phyloP scores from a whole-genome alignment of 2,113 vertebrate species.

The Tupaia chinensis region DNA sequence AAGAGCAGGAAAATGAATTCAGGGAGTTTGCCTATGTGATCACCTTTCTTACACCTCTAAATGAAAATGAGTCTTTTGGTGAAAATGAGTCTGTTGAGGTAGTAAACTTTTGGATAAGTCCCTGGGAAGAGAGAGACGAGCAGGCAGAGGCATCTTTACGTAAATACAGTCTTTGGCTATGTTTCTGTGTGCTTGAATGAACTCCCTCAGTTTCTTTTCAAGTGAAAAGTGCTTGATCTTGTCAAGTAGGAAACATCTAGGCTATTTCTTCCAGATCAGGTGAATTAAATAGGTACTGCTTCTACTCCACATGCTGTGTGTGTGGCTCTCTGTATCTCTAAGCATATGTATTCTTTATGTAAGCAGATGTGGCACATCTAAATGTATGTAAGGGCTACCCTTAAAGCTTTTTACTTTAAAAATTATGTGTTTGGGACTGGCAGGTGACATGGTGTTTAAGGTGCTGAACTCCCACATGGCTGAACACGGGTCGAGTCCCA shows the following conservation, averaged over 20 bases:
- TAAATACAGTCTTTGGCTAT: neutral
- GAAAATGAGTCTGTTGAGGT: neutral
- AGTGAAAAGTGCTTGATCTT: neutral
- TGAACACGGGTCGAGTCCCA: no score
- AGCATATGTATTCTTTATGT: neutral
- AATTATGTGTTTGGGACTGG: no score
- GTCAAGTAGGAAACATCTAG: neutral
- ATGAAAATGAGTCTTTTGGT: no score
- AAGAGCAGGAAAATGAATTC: no score
- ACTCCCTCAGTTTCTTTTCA: neutral
- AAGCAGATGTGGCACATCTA: neutral
- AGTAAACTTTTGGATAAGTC: accelerated
- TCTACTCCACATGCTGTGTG: accelerated
- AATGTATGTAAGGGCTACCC: neutral
- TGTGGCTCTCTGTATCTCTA: neutral
- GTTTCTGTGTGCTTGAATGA: neutral
- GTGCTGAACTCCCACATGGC: no score
- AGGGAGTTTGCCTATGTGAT: accelerated
- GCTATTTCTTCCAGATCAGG: accelerated
- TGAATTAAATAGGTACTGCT: neutral
- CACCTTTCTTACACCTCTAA: neutral
- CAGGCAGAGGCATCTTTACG: accelerated
- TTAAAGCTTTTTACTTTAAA: neutral
- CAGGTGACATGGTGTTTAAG: no score
- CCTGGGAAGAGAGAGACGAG: neutral